A percentile compares a stretch with the other conserved stretches of the same genome.
These are phyloP conservation scores for Aphidius gifuensis DNA, from an alignment of 1,140 invertebrate species.

Conservation along the genomic window DNA sequence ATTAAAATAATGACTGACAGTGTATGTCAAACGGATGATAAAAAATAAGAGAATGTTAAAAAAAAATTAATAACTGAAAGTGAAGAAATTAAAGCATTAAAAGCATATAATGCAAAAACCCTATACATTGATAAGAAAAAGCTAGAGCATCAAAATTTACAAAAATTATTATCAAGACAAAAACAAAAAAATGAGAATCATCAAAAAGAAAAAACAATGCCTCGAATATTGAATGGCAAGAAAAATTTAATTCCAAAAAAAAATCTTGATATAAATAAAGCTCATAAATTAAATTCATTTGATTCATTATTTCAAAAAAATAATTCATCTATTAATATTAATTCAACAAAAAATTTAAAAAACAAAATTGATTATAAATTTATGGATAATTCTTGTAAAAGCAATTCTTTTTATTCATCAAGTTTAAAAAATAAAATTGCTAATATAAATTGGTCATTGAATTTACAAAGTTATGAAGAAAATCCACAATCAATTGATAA, in stretches of 20 bases:
- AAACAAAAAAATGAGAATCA: background rate
- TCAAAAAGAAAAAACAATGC: too few relatives aligned
- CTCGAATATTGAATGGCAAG: too few relatives aligned
- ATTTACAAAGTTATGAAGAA: background rate
- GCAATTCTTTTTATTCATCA: background rate
- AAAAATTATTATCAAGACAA: background rate
- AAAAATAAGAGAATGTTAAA: background rate
- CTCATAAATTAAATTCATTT: too few relatives aligned
- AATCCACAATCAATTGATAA: background rate
- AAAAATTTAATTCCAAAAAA: too few relatives aligned
- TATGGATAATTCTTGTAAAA: too few relatives aligned
- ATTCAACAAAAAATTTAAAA: too few relatives aligned
- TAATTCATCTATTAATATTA: too few relatives aligned
- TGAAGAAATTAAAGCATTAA: conserved; percentile 26
- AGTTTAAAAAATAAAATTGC: conserved; percentile 5
- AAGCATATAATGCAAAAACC: conserved; percentile 28
- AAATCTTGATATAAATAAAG: too few relatives aligned
- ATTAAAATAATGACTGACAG: background rate
- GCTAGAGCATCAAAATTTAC: background rate
- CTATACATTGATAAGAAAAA: conserved; percentile 18
- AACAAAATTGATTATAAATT: too few relatives aligned
- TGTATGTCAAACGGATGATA: background rate
- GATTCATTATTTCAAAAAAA: too few relatives aligned
- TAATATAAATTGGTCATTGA: conserved; percentile 7
- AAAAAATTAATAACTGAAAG: conserved; percentile 12